Evolutionary conservation across 2,888 invertebrate genomes (phyloP), one percentile per base, ranked within the genome.

Genomic region (Leptinotarsa tumamoca): DNA sequence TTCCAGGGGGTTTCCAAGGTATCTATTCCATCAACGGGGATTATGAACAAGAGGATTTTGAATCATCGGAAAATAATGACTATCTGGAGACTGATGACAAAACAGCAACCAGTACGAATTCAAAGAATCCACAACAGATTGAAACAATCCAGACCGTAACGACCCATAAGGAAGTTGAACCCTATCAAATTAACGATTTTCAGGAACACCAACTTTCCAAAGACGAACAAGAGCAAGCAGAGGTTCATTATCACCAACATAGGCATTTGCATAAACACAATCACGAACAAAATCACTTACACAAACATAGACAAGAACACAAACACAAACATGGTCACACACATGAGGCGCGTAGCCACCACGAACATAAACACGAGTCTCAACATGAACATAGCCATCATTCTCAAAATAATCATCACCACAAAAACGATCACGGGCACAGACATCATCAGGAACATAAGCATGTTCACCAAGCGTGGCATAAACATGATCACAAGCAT

Each of bases 251-350:
- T 67, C 86, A 86, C 73, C 80, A 84, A 68, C 86, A 86, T 71
- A 84, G 86, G 71, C 86, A 86, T 75, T 82, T 85, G n/a, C 86
- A 86, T 72, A 80, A 82, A 10, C 85, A 86, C 76, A 80, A 84
- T 27, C 86, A 86, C 75, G 81, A 83, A 56, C 83, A 63, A 84
- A 83, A 83, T n/a, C 85, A 85, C 52, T 17, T 56, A 3, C 73
- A 73, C 72, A 81, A 83, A 23, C 85, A 85, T 68, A 56, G 81
- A 17, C 82, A 83, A 66, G 68, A 79, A 10, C 78, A 80, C n/a
- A 71, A 79, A 50, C 81, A 82, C 70, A 71, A 80, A 10, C 82
- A 83, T 23, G 77, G 83, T 13, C 84, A 84, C 68, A 76, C 49
- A 17, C 77, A 79, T 56, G 71, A 79, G 13, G 72, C 78, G 33